Evolutionary conservation across 2,113 vertebrate genomes (phyloP), one percentile per base, ranked within the genome.

Genomic region (Siniperca knerii): DNA sequence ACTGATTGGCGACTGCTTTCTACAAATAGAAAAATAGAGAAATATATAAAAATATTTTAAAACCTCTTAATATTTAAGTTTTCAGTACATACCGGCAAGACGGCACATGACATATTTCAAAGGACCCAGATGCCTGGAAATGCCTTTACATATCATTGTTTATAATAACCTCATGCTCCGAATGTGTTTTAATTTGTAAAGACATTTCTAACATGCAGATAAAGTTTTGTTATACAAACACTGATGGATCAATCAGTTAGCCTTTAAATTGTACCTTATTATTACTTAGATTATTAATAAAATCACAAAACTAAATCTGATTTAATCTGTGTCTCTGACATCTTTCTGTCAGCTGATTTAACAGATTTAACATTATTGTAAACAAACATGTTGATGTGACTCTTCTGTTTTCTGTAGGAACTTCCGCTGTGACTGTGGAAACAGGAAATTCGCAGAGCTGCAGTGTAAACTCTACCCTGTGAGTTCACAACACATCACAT

Each of bases 391-490:
- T n/a, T 33, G 58, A 29, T 33, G 8, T 23, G 37, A 44, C 42
- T 67, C 20, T 66, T 77, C 3, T 70, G 42, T n/a, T 65, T 58
- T 93, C 40, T 87, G 6, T 83, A 99, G 98, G 94, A 98, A 98
- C 92, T 99, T 99, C 83, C 95, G 97, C 60, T 99, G 98, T 80
- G 98, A 99, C 92, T 99, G 98, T 95, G 98, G 98, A 81, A 99
- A 99, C 79, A 95, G 93, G 91, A 99, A 98, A 88, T 99, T 99
- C 94, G 96, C 95, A 54, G 97, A 97, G 72, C 91, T 97, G 83
- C 95, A 97, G 92, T 99, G 98, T 96, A 99, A 98, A 92, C 94
- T 99, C 21, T 92, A 96, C 75, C 95, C 96, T n/a, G 98, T 99
- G 91, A 96, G 98, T 88, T 29, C 11, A 18, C 21, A 11, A 40